phyloP scores from a whole-genome alignment of 64 coral and sea anemone species.

The Acropora yongei region DNA sequence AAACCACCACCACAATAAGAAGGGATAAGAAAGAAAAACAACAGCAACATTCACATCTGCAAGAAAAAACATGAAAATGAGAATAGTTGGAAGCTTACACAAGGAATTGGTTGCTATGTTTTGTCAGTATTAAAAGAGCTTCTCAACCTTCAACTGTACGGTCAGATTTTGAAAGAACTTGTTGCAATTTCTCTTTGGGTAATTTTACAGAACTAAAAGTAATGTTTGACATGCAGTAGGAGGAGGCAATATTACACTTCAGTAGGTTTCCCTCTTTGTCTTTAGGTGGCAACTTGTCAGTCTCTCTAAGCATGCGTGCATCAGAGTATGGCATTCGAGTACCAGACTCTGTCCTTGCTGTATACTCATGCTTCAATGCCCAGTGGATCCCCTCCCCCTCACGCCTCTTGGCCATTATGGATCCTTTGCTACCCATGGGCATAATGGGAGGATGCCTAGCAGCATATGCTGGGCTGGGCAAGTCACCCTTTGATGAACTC shows the following conservation, averaged over 20 bases:
- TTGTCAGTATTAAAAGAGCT: background rate
- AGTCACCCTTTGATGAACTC: conserved; percentile 94
- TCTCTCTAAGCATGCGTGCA: conserved; percentile 88
- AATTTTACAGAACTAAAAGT: no score
- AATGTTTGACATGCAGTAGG: background rate
- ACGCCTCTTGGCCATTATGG: conserved; percentile 78
- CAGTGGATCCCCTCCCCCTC: conserved; percentile 95
- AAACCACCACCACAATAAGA: no score
- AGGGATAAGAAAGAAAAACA: no score
- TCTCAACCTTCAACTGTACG: no score
- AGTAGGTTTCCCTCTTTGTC: background rate
- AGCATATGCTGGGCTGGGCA: conserved; percentile 87
- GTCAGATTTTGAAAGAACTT: no score
- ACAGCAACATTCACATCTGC: no score
- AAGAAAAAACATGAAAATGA: no score
- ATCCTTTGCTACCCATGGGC: conserved; percentile 82
- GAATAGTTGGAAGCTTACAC: no score
- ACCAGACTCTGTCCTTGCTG: conserved; percentile 81
- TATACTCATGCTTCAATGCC: conserved; percentile 85
- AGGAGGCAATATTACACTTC: background rate
- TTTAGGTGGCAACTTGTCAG: conserved; percentile 85
- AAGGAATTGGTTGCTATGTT: no score
- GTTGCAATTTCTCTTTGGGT: no score
- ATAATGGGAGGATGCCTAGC: conserved; percentile 81
- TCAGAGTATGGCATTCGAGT: conserved; percentile 91